Evolutionary conservation across 2,888 invertebrate genomes (phyloP).

Genomic region (Agrenia bidenticulata): DNA sequence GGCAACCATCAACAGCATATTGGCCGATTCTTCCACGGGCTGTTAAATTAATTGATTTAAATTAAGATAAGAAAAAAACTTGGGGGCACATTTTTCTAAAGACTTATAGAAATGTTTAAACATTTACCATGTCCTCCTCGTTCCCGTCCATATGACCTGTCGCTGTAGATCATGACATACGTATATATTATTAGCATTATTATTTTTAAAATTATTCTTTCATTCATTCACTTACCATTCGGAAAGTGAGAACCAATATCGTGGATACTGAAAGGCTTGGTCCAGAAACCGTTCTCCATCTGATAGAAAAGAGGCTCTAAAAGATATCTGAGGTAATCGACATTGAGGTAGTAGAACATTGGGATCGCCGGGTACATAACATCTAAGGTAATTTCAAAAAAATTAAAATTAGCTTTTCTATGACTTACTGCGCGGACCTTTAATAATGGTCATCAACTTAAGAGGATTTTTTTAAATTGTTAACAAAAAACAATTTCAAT

Average conservation of each 20-base stretch:
- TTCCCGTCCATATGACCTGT: constrained; percentile 34
- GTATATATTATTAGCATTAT: too few relatives aligned
- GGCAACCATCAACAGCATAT: constrained; percentile 47
- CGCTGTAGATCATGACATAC: too few relatives aligned
- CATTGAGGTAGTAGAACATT: constrained; percentile 39
- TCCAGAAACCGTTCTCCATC: constrained; percentile 45
- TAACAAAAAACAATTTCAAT: too few relatives aligned
- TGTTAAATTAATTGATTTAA: not conserved
- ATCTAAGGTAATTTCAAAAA: too few relatives aligned
- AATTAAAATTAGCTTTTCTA: too few relatives aligned
- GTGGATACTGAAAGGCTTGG: constrained; percentile 37
- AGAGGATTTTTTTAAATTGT: too few relatives aligned
- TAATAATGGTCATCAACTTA: too few relatives aligned
- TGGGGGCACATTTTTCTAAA: not conserved
- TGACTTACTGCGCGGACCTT: too few relatives aligned
- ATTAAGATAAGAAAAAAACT: not conserved
- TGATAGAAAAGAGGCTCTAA: constrained; percentile 45
- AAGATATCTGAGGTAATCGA: constrained; percentile 25
- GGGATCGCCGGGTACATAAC: constrained; percentile 46
- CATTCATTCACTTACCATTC: too few relatives aligned
- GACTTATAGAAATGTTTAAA: not conserved
- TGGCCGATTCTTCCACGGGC: constrained; percentile 48
- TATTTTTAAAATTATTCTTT: too few relatives aligned
- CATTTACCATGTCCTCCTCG: constrained; percentile 32
- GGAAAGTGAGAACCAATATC: constrained; percentile 46